Conservation (phyloP, 2,888 invertebrate species). For the Lepetodrilus schrolli region DNA sequence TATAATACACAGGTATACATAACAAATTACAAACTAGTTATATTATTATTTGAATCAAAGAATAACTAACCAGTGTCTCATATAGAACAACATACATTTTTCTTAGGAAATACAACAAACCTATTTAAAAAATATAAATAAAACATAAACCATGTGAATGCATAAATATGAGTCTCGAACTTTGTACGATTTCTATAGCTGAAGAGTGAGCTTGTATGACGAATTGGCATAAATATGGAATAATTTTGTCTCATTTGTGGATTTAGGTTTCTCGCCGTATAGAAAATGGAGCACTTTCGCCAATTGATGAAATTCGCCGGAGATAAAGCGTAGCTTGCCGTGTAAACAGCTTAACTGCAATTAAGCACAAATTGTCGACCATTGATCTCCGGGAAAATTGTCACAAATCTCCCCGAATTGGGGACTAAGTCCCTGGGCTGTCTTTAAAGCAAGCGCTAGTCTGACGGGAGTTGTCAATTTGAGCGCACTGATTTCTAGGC, state of each 20-base stretch:
- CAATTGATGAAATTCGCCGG: neutral
- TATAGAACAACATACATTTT: no score
- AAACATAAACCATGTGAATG: no score
- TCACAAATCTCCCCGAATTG: constrained; percentile 24
- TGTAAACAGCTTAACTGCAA: constrained; percentile 25
- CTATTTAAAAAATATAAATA: no score
- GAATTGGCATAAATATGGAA: neutral
- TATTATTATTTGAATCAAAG: no score
- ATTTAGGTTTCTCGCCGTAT: neutral
- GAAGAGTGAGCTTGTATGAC: neutral
- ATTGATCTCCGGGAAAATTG: constrained; percentile 21
- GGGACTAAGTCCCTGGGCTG: constrained; percentile 16
- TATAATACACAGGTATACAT: no score
- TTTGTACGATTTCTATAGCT: neutral
- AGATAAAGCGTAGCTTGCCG: constrained; percentile 20
- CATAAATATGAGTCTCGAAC: no score
- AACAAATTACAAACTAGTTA: no score
- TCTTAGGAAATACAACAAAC: no score
- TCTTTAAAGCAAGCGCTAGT: constrained; percentile 9
- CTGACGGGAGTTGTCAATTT: constrained; percentile 13
- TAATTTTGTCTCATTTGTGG: neutral
- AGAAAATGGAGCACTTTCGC: neutral
- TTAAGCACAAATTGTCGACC: constrained; percentile 24
- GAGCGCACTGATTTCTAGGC: constrained; percentile 8
- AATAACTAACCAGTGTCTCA: no score